Evolutionary conservation across 2,113 vertebrate species (phyloP), one percentile per base, ranked within the genome.

Genomic region (Tragelaphus buxtoni): DNA sequence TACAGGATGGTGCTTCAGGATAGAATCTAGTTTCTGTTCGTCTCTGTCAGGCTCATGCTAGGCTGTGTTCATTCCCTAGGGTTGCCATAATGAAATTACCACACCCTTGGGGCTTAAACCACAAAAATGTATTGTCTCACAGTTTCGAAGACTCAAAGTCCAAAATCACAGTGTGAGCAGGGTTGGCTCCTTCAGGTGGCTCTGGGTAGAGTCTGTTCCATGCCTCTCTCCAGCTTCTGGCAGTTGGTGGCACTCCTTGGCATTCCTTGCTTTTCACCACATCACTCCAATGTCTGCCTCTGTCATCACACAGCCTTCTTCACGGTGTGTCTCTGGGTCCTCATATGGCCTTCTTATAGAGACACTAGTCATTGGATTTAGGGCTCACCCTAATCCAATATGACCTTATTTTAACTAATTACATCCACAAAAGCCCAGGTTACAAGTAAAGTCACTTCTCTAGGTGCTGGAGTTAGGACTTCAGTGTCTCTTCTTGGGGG

Each of bases 1-100:
- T 74, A 26, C 16, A 49, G 32, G 42, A 1, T 0, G 1, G 45
- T n/a, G 12, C 83, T 30, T 4, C 5, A 39, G 28, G 26, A 11
- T 5, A 2, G 60, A 58, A 51, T 3, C n/a, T 24, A 10, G 22
- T 45, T 45, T 18, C 82, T 17, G 1, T 5, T 10, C 7, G 42
- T 60, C 45, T 45, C 63, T 42, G 12, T 17, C 24, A 3, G 1
- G 16, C 55, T 84, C 32, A 1, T 0, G 9, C 16, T 30, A 4
- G 79, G 79, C 58, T 26, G 2, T n/a, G 20, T 42, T 9, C 16
- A 35, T 32, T 69, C 60, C 26, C 56, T 14, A 45, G 39, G 22
- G 28, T 4, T 11, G 4, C n/a, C 24, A 1, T 12, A 42, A 12
- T 51, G 49, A 24, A 24, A 12, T 56, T 22, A 26, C 30, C 81